phyloP scores from a whole-genome alignment of 2,113 vertebrate species.

The Indicator indicator region DNA sequence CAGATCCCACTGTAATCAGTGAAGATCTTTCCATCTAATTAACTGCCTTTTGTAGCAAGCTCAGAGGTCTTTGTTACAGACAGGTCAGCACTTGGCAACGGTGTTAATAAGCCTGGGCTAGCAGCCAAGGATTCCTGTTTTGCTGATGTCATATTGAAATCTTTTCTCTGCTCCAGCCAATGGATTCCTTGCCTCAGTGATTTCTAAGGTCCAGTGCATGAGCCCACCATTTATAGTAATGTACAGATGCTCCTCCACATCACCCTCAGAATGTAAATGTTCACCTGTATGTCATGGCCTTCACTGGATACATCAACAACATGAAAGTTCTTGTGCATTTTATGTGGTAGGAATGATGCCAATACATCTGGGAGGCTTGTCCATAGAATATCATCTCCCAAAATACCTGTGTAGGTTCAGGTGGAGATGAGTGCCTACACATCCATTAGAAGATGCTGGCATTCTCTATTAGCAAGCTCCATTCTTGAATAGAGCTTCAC shows the following conservation, averaged over 20 bases:
- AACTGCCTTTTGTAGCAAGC: background rate
- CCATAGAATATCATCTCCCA: background rate
- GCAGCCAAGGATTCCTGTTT: background rate
- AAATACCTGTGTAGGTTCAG: background rate
- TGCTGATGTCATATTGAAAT: background rate
- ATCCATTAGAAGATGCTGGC: background rate
- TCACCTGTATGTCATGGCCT: background rate
- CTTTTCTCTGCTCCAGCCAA: background rate
- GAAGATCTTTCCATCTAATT: background rate
- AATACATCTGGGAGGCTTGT: background rate
- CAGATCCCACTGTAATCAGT: background rate
- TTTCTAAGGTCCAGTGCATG: background rate
- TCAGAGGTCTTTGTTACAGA: background rate
- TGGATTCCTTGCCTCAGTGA: background rate
- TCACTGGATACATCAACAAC: background rate
- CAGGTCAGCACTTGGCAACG: conserved; percentile 10
- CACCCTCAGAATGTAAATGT: background rate
- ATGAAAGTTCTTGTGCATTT: background rate
- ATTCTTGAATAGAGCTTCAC: background rate
- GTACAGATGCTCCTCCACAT: background rate
- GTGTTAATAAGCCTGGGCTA: conserved; percentile 4
- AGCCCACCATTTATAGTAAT: background rate
- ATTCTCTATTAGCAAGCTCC: background rate
- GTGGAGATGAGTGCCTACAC: background rate
- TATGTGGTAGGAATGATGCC: background rate